phyloP scores from a whole-genome alignment of 2,113 vertebrate species.

The Syngnathus typhle region DNA sequence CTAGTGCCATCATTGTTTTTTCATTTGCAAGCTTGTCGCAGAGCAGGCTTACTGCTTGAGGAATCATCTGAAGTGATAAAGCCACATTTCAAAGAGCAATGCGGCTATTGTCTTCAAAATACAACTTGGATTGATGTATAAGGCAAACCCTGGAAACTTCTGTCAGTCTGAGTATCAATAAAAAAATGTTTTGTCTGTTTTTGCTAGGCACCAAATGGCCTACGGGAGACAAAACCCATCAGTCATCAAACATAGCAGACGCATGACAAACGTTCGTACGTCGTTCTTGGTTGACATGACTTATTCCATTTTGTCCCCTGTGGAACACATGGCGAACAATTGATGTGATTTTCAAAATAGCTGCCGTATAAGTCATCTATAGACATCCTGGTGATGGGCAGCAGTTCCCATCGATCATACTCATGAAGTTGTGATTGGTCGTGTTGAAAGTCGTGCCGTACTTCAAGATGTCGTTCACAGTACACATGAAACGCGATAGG shows the following conservation, averaged over 20 bases:
- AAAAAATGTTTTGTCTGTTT: no score
- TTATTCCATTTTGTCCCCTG: no score
- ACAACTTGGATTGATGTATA: not conserved
- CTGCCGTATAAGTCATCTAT: not conserved
- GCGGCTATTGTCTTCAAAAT: not conserved
- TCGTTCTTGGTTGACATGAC: no score
- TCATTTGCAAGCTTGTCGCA: not conserved
- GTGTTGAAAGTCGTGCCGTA: not conserved
- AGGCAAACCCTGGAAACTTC: not conserved
- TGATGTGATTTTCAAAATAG: no score
- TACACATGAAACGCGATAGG: not conserved
- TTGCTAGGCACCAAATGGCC: no score
- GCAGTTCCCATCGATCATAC: not conserved
- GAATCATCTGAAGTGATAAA: not conserved
- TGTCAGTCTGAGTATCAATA: no score
- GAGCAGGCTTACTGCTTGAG: not conserved
- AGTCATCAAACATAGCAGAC: no score
- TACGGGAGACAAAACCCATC: no score
- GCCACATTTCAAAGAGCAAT: not conserved
- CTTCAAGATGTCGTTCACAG: not conserved
- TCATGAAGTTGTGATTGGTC: no score
- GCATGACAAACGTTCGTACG: no score
- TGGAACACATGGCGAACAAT: no score
- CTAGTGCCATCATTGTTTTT: not conserved
- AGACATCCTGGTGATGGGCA: not conserved